A percentile compares a stretch with the other conserved stretches of the same genome.
Evolutionary conservation across 1,140 invertebrate species (phyloP).

Genomic region (Drosophila simulans): DNA sequence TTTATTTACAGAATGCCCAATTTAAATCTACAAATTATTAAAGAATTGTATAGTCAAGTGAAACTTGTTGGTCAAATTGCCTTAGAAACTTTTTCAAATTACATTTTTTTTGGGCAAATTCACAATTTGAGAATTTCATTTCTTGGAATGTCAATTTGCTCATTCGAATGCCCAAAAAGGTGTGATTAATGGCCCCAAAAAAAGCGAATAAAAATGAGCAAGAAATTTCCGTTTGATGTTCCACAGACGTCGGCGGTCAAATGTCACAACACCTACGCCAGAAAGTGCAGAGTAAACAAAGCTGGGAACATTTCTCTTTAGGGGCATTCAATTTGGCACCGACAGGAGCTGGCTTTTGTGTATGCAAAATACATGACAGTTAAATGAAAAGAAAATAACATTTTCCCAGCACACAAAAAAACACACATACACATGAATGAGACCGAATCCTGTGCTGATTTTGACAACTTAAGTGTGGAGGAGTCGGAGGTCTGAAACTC

Average conservation of each 20-base stretch:
- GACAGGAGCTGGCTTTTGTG: slow-evolving; percentile 26
- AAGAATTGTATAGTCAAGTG: no score
- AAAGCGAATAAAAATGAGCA: slow-evolving; percentile 26
- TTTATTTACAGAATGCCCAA: no score
- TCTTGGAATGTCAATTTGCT: slow-evolving; percentile 22
- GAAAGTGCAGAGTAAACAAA: slow-evolving; percentile 32
- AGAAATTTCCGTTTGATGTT: slow-evolving; percentile 46
- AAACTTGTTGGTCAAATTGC: no score
- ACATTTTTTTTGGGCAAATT: slow-evolving; percentile 1
- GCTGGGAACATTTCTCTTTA: slow-evolving; percentile 20
- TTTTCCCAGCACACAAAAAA: slow-evolving; percentile 12
- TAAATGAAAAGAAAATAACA: slow-evolving; percentile 73
- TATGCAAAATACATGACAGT: slow-evolving; percentile 70
- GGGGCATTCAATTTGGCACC: slow-evolving; percentile 44
- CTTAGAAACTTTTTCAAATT: background rate
- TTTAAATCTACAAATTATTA: no score
- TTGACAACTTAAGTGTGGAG: slow-evolving; percentile 74
- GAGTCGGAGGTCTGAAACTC: slow-evolving; percentile 24
- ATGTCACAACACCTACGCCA: slow-evolving; percentile 64
- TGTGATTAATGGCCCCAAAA: slow-evolving; percentile 36
- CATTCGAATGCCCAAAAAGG: slow-evolving; percentile 38
- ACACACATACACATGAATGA: background rate
- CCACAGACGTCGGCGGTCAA: slow-evolving; percentile 51
- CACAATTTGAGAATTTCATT: no score
- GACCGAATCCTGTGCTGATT: slow-evolving; percentile 61